These are phyloP conservation scores for Nebria salina DNA, from an alignment of 2,888 invertebrate species.

Conservation along the genomic window DNA sequence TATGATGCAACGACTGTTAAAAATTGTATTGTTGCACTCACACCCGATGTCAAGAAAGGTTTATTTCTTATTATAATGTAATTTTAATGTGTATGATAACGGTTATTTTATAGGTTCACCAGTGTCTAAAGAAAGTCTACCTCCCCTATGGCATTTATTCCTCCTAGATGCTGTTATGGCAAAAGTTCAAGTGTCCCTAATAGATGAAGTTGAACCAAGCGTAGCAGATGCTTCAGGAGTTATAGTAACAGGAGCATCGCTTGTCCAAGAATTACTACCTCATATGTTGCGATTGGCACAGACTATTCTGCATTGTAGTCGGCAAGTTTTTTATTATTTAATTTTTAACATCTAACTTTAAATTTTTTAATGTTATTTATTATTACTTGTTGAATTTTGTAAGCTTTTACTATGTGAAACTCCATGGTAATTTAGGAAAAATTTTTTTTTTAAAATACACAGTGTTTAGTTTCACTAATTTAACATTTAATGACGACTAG, in stretches of 20 bases:
- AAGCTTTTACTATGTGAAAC: too few relatives aligned
- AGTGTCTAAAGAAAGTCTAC: slow-evolving; percentile 65
- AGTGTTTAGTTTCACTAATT: too few relatives aligned
- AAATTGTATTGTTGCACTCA: slow-evolving; percentile 67
- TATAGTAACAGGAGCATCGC: slow-evolving; percentile 55
- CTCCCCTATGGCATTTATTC: slow-evolving; percentile 78
- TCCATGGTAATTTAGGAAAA: too few relatives aligned
- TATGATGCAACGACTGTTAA: slow-evolving; percentile 72
- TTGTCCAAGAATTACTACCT: slow-evolving; percentile 72
- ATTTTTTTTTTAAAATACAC: too few relatives aligned
- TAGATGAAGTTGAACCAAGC: slow-evolving; percentile 62
- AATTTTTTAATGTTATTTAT: background rate
- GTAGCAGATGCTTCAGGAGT: slow-evolving; percentile 57
- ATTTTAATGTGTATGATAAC: too few relatives aligned
- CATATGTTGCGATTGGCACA: slow-evolving; percentile 74
- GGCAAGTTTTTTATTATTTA: slow-evolving; percentile 59
- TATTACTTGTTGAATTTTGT: too few relatives aligned
- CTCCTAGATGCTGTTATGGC: slow-evolving; percentile 81
- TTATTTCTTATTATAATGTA: background rate
- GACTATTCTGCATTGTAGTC: slow-evolving; percentile 71
- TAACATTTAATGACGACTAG: too few relatives aligned
- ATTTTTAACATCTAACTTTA: slow-evolving; percentile 23
- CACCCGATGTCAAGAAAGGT: slow-evolving; percentile 64
- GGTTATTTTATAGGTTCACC: slow-evolving; percentile 50
- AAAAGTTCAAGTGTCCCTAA: slow-evolving; percentile 73